These are phyloP conservation scores for Drosophila athabasca DNA, from an alignment of 1,140 invertebrate genomes.

Conservation along the genomic window DNA sequence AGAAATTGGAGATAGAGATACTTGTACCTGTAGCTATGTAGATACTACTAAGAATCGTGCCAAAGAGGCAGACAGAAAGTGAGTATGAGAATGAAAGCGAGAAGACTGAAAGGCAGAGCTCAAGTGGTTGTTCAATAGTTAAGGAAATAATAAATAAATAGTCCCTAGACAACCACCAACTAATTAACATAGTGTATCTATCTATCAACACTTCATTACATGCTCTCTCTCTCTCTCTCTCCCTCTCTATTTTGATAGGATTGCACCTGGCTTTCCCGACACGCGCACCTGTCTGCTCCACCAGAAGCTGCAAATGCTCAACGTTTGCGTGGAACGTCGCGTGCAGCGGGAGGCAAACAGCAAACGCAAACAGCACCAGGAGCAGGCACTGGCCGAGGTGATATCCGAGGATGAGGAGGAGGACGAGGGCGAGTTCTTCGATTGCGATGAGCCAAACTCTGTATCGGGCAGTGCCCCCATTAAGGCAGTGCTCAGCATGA, in stretches of 20 bases:
- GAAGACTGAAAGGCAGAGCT: too few relatives aligned
- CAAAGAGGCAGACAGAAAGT: too few relatives aligned
- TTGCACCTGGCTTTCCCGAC: constrained; percentile 91
- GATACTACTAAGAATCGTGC: too few relatives aligned
- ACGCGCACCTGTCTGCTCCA: constrained; percentile 95
- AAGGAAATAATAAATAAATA: constrained; percentile 3
- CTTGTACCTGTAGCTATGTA: too few relatives aligned
- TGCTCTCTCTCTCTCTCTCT: constrained; percentile 5
- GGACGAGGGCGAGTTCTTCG: constrained; percentile 93
- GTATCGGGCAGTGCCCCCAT: constrained; percentile 82
- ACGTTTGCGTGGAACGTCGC: constrained; percentile 95
- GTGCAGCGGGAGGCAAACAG: constrained; percentile 85
- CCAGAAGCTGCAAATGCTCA: constrained; percentile 98
- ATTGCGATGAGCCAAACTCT: constrained; percentile 87
- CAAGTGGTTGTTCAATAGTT: too few relatives aligned
- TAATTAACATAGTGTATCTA: constrained; percentile 24
- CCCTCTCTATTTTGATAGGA: constrained; percentile 84
- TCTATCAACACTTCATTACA: constrained; percentile 9
- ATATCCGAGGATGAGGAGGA: constrained; percentile 88
- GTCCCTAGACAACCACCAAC: not conserved
- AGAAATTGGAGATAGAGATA: too few relatives aligned
- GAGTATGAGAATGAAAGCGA: too few relatives aligned
- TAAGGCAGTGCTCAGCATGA: constrained; percentile 86
- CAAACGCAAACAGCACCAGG: constrained; percentile 48
- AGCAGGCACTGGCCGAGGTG: constrained; percentile 83